Evolutionary conservation across 2,888 invertebrate genomes (phyloP), one percentile per base, ranked within the genome.

Genomic region (Cheilosia urbana): DNA sequence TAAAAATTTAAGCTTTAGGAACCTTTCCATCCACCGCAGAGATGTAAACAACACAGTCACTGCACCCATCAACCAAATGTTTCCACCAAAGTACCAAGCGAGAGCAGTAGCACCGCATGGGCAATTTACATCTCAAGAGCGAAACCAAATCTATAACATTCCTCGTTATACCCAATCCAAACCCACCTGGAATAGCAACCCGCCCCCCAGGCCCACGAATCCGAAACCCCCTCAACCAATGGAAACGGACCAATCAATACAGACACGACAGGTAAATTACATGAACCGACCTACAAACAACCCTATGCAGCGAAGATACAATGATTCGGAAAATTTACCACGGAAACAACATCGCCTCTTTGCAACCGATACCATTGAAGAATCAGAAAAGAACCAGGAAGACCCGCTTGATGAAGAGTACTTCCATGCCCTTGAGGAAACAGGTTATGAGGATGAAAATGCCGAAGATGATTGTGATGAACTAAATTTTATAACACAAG

Each of bases 231-330:
- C 55, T 30, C 47, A 68, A 3, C 47, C 53, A 17, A 75, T 80
- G 68, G 55, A 80, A 49, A 47, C 40, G 1, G 73, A 75, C 15
- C n/a, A 62, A n/a, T 71, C 69, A 1, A n/a, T 65, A 2, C 79
- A 79, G 51, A 40, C 42, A 3, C 27, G 65, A 49, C 55, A 72
- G 17, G 27, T 71, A 11, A 78, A 63, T 27, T 71, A 71, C 2
- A 78, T 69, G 62, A 71, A 78, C 17, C 62, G 78, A 47, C 78
- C 47, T 3, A 42, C 30, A n/a, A 68, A 77, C 34, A 40, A 51
- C 34, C 17, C 37, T 19, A 7, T 53, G 9, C 51, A 11, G 51
- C 66, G 66, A 34, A 34, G 24, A 24, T 24, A 24, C 24, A 24
- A 24, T 3, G 24, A 24, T 24, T 24, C 24, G 3, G 37, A 66